Percentiles rank a stretch among this genome's conserved stretches.
Evolutionary conservation across 2,113 vertebrate genomes (phyloP).

Genomic region (Sylvicapra grimmia): DNA sequence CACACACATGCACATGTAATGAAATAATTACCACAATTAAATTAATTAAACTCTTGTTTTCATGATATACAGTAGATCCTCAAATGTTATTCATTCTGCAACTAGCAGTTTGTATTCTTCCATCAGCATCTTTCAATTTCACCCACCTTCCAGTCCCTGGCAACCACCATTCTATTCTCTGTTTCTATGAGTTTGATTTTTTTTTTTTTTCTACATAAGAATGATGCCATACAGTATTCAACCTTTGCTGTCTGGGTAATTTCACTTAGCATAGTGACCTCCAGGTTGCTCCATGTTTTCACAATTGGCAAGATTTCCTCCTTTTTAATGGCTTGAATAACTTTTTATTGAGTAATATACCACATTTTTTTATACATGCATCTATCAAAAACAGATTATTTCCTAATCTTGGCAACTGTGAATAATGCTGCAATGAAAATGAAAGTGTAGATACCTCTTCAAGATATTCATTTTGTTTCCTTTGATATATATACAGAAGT

Average conservation of each 20-base stretch:
- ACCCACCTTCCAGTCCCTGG: not conserved
- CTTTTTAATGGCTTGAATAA: not conserved
- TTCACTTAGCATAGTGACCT: not conserved
- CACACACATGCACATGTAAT: not conserved
- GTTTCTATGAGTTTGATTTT: not conserved
- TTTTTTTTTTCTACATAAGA: not conserved
- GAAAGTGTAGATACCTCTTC: not conserved
- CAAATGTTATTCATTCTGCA: not conserved
- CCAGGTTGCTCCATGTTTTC: not conserved
- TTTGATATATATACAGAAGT: not conserved
- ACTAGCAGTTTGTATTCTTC: not conserved
- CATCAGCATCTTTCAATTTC: not conserved
- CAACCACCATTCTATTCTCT: not conserved
- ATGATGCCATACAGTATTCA: not conserved
- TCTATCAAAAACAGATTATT: not conserved
- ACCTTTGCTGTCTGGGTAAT: not conserved
- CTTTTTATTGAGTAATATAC: not conserved
- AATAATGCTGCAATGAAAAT: not conserved
- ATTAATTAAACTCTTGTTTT: not conserved
- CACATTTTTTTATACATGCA: not conserved
- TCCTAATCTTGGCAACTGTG: not conserved
- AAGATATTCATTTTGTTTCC: not conserved
- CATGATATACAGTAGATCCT: not conserved
- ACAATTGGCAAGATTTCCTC: not conserved
- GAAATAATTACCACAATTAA: not conserved